Conservation (phyloP, 2,797 vertebrate genomes). For the Intellagama lesueurii region DNA sequence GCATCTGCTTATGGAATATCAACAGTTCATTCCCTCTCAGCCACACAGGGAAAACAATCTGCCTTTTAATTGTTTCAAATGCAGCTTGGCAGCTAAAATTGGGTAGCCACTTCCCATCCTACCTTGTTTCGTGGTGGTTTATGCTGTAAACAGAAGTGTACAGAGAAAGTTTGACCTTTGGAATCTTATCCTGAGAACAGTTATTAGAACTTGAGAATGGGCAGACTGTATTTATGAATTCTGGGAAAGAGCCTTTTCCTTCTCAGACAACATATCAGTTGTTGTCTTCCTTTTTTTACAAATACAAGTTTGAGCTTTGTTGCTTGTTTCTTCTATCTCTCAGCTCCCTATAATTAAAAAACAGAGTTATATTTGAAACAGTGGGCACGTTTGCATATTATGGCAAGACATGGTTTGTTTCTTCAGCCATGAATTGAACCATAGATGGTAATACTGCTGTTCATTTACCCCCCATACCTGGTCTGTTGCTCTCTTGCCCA, state of each 20-base stretch:
- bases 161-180: neutral
- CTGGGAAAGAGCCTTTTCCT: neutral
- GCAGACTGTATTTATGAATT: neutral
- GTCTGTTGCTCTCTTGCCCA: no score
- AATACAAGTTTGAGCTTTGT: neutral
- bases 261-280: neutral
- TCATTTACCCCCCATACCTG: no score
- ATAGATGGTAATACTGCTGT: neutral
- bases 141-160: neutral
- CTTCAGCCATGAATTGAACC: neutral
- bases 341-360: neutral
- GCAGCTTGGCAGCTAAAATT: slow-evolving; percentile 20
- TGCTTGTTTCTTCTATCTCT: neutral
- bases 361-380: slow-evolving; percentile 4
- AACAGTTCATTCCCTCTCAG: slow-evolving; percentile 36
- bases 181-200: neutral
- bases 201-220: neutral
- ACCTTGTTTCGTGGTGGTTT: slow-evolving; percentile 16
- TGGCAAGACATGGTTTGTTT: neutral
- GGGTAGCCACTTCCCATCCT: rapidly evolving
- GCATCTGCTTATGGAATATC: slow-evolving; percentile 56
- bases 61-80: neutral
- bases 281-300: neutral
- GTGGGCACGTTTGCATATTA: neutral
- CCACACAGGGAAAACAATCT: slow-evolving; percentile 42